Evolutionary conservation across 2,888 invertebrate species (phyloP), one percentile per base, ranked within the genome.

Genomic region (Zeuzera pyrina): DNA sequence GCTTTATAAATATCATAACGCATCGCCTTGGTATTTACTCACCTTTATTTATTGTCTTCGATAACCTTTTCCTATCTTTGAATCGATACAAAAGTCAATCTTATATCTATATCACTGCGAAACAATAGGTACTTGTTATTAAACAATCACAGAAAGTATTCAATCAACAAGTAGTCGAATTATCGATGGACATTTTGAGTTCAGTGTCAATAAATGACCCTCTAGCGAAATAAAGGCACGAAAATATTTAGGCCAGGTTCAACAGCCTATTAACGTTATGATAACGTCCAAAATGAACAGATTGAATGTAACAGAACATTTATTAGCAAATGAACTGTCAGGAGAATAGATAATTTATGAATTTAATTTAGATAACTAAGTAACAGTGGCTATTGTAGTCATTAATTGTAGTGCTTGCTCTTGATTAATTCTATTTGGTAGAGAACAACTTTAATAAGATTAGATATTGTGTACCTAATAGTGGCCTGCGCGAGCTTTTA

Each of bases 141-240:
- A 43, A 42, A 39, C 42, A 54, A 57, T 28, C 58, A 64, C 58
- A 50, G 36, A 44, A 40, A 48, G 42, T 43, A 51, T 58, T 60
- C 57, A 51, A 57, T 54, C 47, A 52, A 45, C 43, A 44, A 42
- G 36, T 45, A 31, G 33, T 35, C 11, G 12, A 29, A 15, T 29
- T 15, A 30, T 26, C 26, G 15, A 45, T 54, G 50, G 64, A 65
- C 69, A 63, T 57, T 72, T 74, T 68, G 58, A 74, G 78, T 77
- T 79, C 81, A 78, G 66, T 79, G 76, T 57, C 74, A 70, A 49
- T 51, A 39, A 45, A 40, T 66, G 65, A 65, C 71, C 69, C 68
- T 59, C 53, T 47, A 32, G 40, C 45, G 45, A 40, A 42, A 43
- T 45, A 42, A 38, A n/a, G n/a, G n/a, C 45, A 41, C 38, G 36